Percentiles rank a stretch among this genome's conserved stretches.
These are phyloP conservation scores for Oscheius sp. DNA, from an alignment of 2,888 invertebrate genomes.

Conservation along the genomic window DNA sequence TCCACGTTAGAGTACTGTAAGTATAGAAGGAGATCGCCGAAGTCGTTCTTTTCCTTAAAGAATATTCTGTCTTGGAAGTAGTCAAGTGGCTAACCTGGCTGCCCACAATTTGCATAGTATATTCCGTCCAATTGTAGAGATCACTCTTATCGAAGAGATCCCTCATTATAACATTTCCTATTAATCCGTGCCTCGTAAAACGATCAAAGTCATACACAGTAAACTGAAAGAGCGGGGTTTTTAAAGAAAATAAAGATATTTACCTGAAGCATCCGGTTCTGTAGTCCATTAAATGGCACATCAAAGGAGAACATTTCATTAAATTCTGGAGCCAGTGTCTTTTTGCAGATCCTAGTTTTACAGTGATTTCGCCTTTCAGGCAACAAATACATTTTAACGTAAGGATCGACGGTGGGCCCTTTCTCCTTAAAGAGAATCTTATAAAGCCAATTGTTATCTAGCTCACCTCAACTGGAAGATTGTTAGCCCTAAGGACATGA, in stretches of 20 bases:
- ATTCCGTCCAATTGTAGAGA: slow-evolving; percentile 84
- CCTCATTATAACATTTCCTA: slow-evolving; percentile 84
- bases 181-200: slow-evolving; percentile 87
- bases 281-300: slow-evolving; percentile 83
- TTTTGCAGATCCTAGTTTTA: slow-evolving; percentile 80
- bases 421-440: slow-evolving; percentile 29
- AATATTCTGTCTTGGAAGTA: background rate
- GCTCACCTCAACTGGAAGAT: slow-evolving; percentile 79
- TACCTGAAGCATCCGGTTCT: slow-evolving; percentile 80
- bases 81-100: slow-evolving; percentile 76
- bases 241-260: background rate
- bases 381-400: slow-evolving; percentile 86
- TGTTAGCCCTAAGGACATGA: slow-evolving; percentile 69
- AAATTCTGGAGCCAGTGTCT: slow-evolving; percentile 65
- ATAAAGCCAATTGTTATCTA: background rate
- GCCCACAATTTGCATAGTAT: slow-evolving; percentile 86
- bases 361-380: slow-evolving; percentile 88
- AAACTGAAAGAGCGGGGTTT: too few species aligned
- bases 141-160: slow-evolving; percentile 85
- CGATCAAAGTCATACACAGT: slow-evolving; percentile 90
- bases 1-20: slow-evolving; percentile 91
- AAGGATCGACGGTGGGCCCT: slow-evolving; percentile 84
- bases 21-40: slow-evolving; percentile 91
- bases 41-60: slow-evolving; percentile 84
- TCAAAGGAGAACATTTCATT: slow-evolving; percentile 83